Evolutionary conservation across 1,140 invertebrate species (phyloP), one percentile per base, ranked within the genome.

Genomic region (Trichoplusia ni): DNA sequence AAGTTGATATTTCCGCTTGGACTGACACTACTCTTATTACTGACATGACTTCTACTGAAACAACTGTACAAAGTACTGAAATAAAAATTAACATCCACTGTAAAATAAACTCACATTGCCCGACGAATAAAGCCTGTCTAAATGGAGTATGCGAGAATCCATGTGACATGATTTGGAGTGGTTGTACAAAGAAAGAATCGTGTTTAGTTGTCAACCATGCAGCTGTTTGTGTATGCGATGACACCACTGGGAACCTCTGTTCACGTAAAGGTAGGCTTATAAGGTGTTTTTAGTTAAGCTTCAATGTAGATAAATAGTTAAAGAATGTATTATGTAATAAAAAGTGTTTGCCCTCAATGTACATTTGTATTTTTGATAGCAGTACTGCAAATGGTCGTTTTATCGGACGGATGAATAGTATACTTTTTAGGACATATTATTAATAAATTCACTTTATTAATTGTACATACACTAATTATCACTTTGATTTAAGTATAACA

Each of bases 101-200:
- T 90, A 91, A 93, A 64, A 89, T 91, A 40, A 93, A 95, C 76
- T 92, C 90, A 46, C 94, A 96, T 75, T 96, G 95, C 81, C 86
- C 92, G 4, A 92, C 92, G 75, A 92, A 93, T 56, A 92, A 93
- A 73, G 92, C 93, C 46, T 96, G 95, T 84, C 90, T 94, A 56
- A 91, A 91, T 73, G 93, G 92, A 76, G 93, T 93, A 84, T 96
- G 95, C 82, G 90, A 93, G 83, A 94, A 96, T 89, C 95, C 95
- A 64, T 96, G 95, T 81, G 84, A 92, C 71, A 84, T 81, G 64
- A 59, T 78, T 69, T 86, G 77, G 44, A 93, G 92, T 56, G 93
- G 93, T 46, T 96, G 95, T 86, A 94, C 94, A 68, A 86, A 93
- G 67, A 93, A 93, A 71, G 93, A 94, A 42, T 86, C 93, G 65